Evolutionary conservation across 2,888 invertebrate species (phyloP), one percentile per base, ranked within the genome.

Genomic region (Saturnia pavonia): DNA sequence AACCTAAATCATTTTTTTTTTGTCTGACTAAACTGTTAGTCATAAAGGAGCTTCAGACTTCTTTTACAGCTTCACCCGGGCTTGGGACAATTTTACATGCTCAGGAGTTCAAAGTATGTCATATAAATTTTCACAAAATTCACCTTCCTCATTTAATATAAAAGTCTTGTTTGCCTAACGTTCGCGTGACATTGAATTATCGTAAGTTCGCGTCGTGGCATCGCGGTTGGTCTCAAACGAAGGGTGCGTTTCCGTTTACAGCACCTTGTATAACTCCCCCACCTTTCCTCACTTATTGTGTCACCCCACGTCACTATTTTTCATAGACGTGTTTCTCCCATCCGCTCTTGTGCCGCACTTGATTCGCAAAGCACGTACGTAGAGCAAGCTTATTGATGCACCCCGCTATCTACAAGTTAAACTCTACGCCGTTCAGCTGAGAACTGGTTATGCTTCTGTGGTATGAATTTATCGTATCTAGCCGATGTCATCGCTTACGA

Each of bases 291-390:
- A 83, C 86, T 89, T 86, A 91, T 91, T 90, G 89, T 90, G 88
- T 88, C 89, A 85, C 91, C 91, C 92, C 85, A 34, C 84, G 84
- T 89, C 91, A 90, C 91, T 91, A 92, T 92, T 93, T 92, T 93
- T 93, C 92, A 91, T 91, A 90, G 88, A 87, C 88, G 87, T 82
- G 77, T 75, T 77, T 84, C 87, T 88, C 86, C 88, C 90, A 88
- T 91, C 91, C 88, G 86, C 91, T 90, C 91, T 91, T 89, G 87
- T 91, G 88, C n/a, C 86, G 84, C 87, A 92, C 92, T 93, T 92
- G 92, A 94, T 94, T 93, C 93, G 89, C 92, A 81, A 87, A 88
- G 92, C 92, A 92, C 92, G 92, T 91, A 88, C 79, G 78, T 82
- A 74, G 75, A 72, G 75, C 74, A 72, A 70, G 66, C 68, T 71